Base-by-base conservation (phyloP, 2,888 invertebrate species). In the Lycaena phlaeas region DNA sequence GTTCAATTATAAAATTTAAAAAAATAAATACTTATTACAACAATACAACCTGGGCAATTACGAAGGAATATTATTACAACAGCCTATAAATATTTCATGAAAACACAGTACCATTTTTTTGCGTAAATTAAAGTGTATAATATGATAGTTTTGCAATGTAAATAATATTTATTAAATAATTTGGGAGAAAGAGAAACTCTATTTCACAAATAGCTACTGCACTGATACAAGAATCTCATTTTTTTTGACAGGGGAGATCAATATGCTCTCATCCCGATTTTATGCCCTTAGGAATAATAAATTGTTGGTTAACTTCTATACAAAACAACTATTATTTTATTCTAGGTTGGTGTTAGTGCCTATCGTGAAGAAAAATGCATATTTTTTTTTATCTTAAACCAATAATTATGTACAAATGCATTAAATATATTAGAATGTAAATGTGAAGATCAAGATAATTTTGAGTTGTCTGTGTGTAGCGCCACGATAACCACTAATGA, bases 231-330 rank as follows among this genome's bases (percentile, higher is more conserved):
- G 9, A 22, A 22, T 22, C 7, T 22, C 22, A 22, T 7, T 7
- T 9, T 4, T 22, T 22, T 2, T 22, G 22, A 22, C 22, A 22
- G 5, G 17, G 18, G 34, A 34, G 34, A 34, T 34, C 34, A 18
- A 31, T 9, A 14, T 18, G 30, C 27, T 34, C 22, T 15, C 3
- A 14, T 11, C 6, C 22, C 34, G 18, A 41, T 36, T 31, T 34
- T 27, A 46, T 42, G 45, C 47, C n/a, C 42, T 45, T 47, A 45
- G 9, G 34, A 25, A 31, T 40, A 36, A 27, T 31, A 22, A 22
- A 22, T 34, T 22, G 18, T 11, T 34, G 37, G 41, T 47, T 45
- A 47, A 45, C 42, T 37, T 45, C 41, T 47, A 41, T 44, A 42
- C 40, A 40, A 42, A 41, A 27, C 27, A 27, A 22, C 11, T 34